phyloP scores from a whole-genome alignment of 2,888 invertebrate genomes.

The Chalcosyrphus nemorum region DNA sequence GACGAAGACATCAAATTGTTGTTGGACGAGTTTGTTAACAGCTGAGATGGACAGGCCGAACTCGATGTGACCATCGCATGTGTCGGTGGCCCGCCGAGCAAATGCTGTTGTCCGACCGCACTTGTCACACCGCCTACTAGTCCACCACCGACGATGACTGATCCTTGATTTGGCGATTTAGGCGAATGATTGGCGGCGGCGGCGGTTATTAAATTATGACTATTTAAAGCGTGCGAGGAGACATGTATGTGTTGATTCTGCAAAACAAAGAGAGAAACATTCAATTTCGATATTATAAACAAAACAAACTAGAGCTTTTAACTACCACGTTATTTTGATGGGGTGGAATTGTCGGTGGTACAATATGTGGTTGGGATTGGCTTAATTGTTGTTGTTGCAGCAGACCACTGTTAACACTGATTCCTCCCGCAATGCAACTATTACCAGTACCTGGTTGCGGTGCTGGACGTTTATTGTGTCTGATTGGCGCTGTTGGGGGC shows the following conservation, averaged over 20 bases:
- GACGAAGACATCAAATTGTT: slow-evolving; percentile 82
- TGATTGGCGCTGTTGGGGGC: slow-evolving; percentile 82
- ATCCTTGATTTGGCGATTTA: slow-evolving; percentile 81
- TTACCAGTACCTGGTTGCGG: slow-evolving; percentile 79
- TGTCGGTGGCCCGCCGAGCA: slow-evolving; percentile 75
- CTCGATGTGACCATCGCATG: slow-evolving; percentile 71
- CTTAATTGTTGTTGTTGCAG: slow-evolving; percentile 80
- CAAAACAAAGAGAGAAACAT: slow-evolving; percentile 42
- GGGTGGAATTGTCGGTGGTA: slow-evolving; percentile 81
- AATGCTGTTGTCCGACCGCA: slow-evolving; percentile 78
- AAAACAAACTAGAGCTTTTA: background rate
- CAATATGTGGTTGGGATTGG: slow-evolving; percentile 81
- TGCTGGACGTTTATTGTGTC: slow-evolving; percentile 82
- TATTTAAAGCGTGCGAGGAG: slow-evolving; percentile 82
- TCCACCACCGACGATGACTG: background rate
- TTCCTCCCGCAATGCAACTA: slow-evolving; percentile 74
- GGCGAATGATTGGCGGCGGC: slow-evolving; percentile 80
- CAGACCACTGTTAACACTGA: slow-evolving; percentile 73
- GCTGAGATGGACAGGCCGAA: slow-evolving; percentile 75
- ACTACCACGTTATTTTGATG: slow-evolving; percentile 80
- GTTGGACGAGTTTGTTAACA: slow-evolving; percentile 77
- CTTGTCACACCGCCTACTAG: slow-evolving; percentile 54
- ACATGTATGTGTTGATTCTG: slow-evolving; percentile 81
- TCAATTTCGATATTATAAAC: too few relatives aligned
- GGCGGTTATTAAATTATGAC: slow-evolving; percentile 81